Evolutionary conservation across 2,113 vertebrate species (phyloP), one percentile per base, ranked within the genome.

Genomic region (Amia ocellicauda): DNA sequence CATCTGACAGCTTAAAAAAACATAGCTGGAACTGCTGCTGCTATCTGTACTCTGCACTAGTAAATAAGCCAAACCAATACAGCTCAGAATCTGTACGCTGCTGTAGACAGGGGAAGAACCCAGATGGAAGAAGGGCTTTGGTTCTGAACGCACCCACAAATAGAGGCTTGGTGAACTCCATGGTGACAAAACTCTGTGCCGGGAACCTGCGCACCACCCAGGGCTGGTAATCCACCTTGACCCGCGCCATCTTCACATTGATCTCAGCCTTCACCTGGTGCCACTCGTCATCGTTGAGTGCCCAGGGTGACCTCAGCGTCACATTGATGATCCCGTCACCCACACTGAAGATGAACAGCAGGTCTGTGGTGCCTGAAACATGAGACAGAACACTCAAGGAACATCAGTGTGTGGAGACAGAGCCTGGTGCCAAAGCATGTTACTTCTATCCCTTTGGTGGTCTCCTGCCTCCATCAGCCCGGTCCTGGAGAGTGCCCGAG

Each of bases 211-310:
- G 86, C 41, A 94, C 82, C 68, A 90, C 88, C 89, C 95, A 96
- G 24, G 95, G 94, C 78, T 91, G 86, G 72, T 91, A 91, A 68
- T 99, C 97, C 58, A 99, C 94, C n/a, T 93, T 92, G 36, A 98
- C 87, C 16, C 95, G 86, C 0, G 92, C 94, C 70, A 95, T 68
- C 72, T 98, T 98, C 71, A 95, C 93, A 0, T 98, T 99, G 78
- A 98, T 86, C 77, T 98, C 96, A 0, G 91, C 97, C 72, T 95
- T 92, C 64, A 99, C 93, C 64, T 93, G 89, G 70, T 99, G 96
- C 97, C 97, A 99, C 73, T 97, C 93, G 0, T 99, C 94, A 0
- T 99, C 92, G 0, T 93, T 95, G 62, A 97, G 94, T 20, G 91
- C 86, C 4, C 91, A 76, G 3, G 75, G 86, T 0, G 93, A 91